Base-by-base conservation (phyloP, 2,888 invertebrate species). In the Pollenia amentaria region DNA sequence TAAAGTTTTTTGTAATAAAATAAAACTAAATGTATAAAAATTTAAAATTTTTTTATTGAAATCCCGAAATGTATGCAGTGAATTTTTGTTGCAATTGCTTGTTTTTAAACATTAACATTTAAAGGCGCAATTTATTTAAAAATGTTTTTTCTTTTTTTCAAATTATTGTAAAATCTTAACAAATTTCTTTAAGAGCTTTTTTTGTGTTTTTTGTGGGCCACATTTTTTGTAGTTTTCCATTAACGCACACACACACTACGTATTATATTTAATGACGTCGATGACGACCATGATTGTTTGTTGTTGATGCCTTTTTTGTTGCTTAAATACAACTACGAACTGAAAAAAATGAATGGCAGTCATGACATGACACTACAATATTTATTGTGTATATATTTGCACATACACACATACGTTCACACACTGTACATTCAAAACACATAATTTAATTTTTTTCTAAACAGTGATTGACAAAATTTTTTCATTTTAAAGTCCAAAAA, bases 201-300 rank as follows among this genome's bases (percentile, higher is more conserved):
- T 8, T 11, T 64, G 11, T 44, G 18, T 53, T 57, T 40, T 72
- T 55, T 44, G n/a, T 44, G 42, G 55, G 21, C 10, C 70, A 55
- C 70, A 72, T 44, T 44, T 55, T 55, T 44, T 57, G 29, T 29
- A 2, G 0, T 42, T 42, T 55, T 57, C 12, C 29, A 29, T 29
- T 29, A 29, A 29, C 29, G 29, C 6, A 29, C 21, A 57, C 12
- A 21, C 42, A 53, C 38, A 69, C 75, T 77, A 57, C 4, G 29
- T 29, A 57, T 12, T 21, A 21, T 18, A 79, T 76, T 75, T 79
- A 79, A 79, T 86, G 86, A 86, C 86, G 86, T 86, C 86, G 82
- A 79, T 82, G 86, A 82, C 86, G 82, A 86, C 86, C 86, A 83
- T 86, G 86, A 82, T 84, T 53, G 73, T 78, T 81, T 81, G 76